Percentiles rank a stretch among this genome's conserved stretches.
Conservation (phyloP, 2,113 vertebrate species). For the Ciconia maguari region DNA sequence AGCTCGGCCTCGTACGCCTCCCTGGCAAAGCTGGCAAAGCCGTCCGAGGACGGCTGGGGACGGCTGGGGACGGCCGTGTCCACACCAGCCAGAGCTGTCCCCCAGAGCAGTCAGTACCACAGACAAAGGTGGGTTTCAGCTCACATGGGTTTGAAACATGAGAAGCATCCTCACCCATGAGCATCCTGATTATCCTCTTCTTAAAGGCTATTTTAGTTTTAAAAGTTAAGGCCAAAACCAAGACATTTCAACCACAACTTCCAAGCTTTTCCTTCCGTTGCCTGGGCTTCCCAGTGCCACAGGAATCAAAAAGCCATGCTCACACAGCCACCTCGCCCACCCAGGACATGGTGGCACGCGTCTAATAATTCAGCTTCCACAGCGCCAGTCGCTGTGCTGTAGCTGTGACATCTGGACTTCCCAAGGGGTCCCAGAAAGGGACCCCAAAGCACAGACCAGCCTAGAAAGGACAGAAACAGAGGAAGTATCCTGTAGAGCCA, state of each 20-base stretch:
- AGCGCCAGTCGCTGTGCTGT: not conserved
- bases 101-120: not conserved
- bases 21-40: not conserved
- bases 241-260: not conserved
- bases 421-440: not conserved
- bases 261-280: not conserved
- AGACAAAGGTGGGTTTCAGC: not conserved
- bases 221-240: not conserved
- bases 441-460: not conserved
- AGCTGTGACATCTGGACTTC: not conserved
- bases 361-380: not conserved
- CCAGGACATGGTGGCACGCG: rapidly evolving
- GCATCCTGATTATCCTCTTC: not conserved
- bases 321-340: not conserved
- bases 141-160: not conserved
- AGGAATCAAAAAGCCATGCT: not conserved
- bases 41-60: not conserved
- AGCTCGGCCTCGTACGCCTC: rapidly evolving
- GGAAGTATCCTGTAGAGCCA: not conserved
- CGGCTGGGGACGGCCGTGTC: not conserved
- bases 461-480: not conserved
- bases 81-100: not conserved
- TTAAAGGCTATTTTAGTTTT: not conserved
- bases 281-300: not conserved
- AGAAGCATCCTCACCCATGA: not conserved